A percentile compares a stretch with the other conserved stretches of the same genome.
Evolutionary conservation across 2,113 vertebrate genomes (phyloP).

Genomic region (Rhizomys pruinosus): DNA sequence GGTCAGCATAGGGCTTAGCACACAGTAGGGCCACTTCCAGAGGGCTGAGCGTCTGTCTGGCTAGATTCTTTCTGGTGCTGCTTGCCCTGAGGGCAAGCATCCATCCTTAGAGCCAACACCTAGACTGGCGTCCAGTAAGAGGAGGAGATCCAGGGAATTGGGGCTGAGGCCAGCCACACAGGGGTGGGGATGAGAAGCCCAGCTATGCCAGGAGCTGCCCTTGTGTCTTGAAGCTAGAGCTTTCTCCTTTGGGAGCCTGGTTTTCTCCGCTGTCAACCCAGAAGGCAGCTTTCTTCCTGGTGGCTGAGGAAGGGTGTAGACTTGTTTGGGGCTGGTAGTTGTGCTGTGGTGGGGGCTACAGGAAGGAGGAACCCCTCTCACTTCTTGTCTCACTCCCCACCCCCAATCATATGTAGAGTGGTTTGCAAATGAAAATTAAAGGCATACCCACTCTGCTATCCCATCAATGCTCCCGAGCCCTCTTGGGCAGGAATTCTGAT

Average conservation of each 20-base stretch:
- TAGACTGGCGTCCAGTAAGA: background rate
- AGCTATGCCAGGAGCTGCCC: background rate
- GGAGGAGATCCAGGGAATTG: background rate
- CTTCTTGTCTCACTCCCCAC: no score
- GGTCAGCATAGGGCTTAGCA: background rate
- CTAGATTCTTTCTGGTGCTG: background rate
- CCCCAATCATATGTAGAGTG: background rate
- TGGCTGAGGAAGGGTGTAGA: background rate
- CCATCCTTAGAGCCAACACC: background rate
- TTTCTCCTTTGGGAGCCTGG: background rate
- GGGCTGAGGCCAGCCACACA: background rate
- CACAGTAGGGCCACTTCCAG: background rate
- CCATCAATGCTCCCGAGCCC: background rate
- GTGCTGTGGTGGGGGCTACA: background rate
- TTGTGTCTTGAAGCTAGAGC: background rate
- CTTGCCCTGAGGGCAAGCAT: background rate
- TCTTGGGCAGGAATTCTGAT: background rate
- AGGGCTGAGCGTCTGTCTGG: background rate
- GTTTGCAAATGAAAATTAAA: conserved; percentile 25
- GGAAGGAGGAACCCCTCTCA: no score
- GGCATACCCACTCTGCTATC: background rate
- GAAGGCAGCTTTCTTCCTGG: background rate
- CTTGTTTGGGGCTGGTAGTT: background rate
- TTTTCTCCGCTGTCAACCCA: background rate
- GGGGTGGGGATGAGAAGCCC: background rate